Percentiles rank a stretch among this genome's conserved stretches.
phyloP scores from a whole-genome alignment of 2,888 invertebrate species.

The Eremobia ochroleuca region DNA sequence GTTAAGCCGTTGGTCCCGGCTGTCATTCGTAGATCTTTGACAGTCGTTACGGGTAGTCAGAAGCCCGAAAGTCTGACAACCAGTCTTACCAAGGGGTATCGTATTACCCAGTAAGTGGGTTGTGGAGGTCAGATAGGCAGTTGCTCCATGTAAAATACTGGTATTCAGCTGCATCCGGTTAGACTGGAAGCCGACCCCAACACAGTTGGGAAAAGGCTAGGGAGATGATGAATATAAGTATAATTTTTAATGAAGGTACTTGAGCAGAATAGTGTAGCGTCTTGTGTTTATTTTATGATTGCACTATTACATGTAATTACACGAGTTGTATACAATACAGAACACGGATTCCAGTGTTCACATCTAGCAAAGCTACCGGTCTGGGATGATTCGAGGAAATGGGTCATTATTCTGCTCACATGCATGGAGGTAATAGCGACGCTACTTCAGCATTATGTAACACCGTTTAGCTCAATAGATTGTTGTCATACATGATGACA shows the following conservation, averaged over 20 bases:
- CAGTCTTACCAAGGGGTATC: too few species aligned
- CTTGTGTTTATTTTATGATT: conserved; percentile 30
- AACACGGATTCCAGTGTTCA: conserved; percentile 8
- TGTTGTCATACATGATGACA: conserved; percentile 52
- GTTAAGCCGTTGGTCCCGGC: too few species aligned
- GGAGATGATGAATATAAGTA: too few species aligned
- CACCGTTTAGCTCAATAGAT: conserved; percentile 44
- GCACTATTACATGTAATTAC: conserved; percentile 26
- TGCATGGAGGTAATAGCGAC: conserved; percentile 29
- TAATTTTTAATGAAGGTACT: conserved; percentile 11
- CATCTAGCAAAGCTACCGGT: conserved; percentile 32
- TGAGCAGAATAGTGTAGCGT: conserved; percentile 2
- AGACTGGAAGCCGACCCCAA: too few species aligned
- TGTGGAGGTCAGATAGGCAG: too few species aligned
- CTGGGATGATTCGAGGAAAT: conserved; percentile 48
- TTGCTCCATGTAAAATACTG: too few species aligned
- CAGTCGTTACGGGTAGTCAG: too few species aligned
- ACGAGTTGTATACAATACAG: conserved; percentile 8
- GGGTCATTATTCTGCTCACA: conserved; percentile 54
- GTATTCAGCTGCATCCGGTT: too few species aligned
- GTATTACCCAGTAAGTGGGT: too few species aligned
- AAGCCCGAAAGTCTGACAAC: too few species aligned
- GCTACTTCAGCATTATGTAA: conserved; percentile 33
- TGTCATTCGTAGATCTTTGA: too few species aligned
- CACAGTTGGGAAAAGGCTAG: too few species aligned